Conservation (phyloP, 2,888 invertebrate genomes). For the Prenolepis imparis region DNA sequence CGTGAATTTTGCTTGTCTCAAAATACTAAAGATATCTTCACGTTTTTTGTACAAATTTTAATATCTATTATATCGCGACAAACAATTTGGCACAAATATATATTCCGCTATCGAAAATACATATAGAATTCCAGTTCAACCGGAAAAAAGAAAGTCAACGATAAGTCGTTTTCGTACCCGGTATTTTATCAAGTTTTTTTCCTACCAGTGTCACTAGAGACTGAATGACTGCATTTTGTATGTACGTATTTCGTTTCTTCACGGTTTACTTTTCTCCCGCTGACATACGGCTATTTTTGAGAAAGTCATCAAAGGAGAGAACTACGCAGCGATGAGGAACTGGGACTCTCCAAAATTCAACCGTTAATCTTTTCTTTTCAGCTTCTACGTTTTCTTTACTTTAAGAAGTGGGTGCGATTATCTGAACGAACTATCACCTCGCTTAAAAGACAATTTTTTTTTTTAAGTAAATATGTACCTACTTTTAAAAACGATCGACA, state of each 20-base stretch:
- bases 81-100: background rate
- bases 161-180: slow-evolving; percentile 6
- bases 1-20: background rate
- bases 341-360: slow-evolving; percentile 4
- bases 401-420: background rate
- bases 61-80: background rate
- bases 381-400: background rate
- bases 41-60: background rate
- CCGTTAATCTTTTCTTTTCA: background rate
- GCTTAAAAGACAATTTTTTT: background rate
- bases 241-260: slow-evolving; percentile 48
- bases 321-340: slow-evolving; percentile 10
- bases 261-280: slow-evolving; percentile 59
- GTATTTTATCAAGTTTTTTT: slow-evolving; percentile 14
- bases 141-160: background rate
- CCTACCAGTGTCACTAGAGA: slow-evolving; percentile 7
- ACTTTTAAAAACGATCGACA: background rate
- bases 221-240: slow-evolving; percentile 53
- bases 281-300: slow-evolving; percentile 61
- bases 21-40: background rate
- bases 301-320: slow-evolving; percentile 33
- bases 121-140: background rate
- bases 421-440: background rate
- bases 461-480: background rate
- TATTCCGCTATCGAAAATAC: background rate